These are phyloP conservation scores for Diceros bicornis DNA, from an alignment of 2,797 vertebrate genomes.

Conservation along the genomic window DNA sequence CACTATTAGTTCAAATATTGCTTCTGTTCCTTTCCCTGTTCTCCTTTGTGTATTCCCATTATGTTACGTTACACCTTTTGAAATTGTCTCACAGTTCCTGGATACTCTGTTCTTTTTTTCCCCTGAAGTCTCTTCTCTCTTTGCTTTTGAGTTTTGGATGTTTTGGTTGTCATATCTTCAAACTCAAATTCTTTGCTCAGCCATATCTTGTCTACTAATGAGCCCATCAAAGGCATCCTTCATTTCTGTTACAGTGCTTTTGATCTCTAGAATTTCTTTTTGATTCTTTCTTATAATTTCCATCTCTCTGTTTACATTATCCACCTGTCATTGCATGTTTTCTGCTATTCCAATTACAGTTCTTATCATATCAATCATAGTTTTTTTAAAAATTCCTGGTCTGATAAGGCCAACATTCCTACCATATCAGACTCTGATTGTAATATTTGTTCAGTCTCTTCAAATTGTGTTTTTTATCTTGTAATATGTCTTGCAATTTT, in stretches of 20 bases:
- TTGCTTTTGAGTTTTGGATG: background rate
- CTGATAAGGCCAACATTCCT: background rate
- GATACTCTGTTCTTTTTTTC: background rate
- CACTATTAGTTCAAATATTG: background rate
- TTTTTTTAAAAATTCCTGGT: background rate
- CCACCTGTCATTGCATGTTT: background rate
- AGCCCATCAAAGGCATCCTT: too few species aligned
- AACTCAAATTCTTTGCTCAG: background rate
- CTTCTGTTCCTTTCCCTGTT: too few species aligned
- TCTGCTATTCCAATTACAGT: background rate
- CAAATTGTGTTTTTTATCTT: background rate
- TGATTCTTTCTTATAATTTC: background rate
- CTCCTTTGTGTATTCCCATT: too few species aligned
- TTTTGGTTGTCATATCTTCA: background rate
- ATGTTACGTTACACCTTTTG: too few species aligned
- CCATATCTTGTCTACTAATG: too few species aligned
- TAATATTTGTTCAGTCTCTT: background rate
- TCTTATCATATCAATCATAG: background rate
- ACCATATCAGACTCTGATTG: background rate
- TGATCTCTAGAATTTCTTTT: too few species aligned
- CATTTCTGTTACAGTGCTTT: too few species aligned
- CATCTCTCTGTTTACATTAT: background rate
- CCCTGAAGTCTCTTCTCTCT: background rate
- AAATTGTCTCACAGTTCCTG: too few species aligned
- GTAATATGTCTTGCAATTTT: background rate